Base-by-base conservation (phyloP, 2,888 invertebrate genomes). In the Alloscopus bannaensis region DNA sequence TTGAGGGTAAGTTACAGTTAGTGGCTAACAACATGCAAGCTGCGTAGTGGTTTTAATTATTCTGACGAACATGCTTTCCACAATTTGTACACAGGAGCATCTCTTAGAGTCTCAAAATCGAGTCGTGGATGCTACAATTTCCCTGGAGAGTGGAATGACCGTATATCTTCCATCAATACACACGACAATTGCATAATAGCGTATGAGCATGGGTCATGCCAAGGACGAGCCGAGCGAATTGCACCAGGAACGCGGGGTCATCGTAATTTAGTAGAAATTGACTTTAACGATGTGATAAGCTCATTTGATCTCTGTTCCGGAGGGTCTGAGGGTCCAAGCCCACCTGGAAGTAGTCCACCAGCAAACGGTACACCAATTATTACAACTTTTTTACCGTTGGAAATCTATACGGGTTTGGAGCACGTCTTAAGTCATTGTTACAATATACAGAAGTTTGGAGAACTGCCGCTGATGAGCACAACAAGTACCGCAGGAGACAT, bases 401-500 rank as follows among this genome's bases (percentile, higher is more conserved):
- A n/a, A n/a, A n/a, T n/a, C n/a, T n/a, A n/a, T n/a, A n/a, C n/a
- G n/a, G n/a, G n/a, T n/a, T n/a, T n/a, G n/a, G n/a, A n/a, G n/a
- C n/a, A n/a, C n/a, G n/a, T n/a, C n/a, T n/a, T n/a, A n/a, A n/a
- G n/a, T n/a, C n/a, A n/a, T 36, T 36, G 36, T 36, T 36, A 36
- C 13, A 6, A 8, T 6, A 36, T 36, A 52, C 20, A 60, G 60
- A 31, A 13, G 29, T 60, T 13, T 40, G 31, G 55, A 3, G 24
- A 24, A 22, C 31, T 55, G 68, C 68, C n/a, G 68, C 40, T 1
- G 55, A 31, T 6, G 52, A 52, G 55, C 68, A 68, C 24, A 68
- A 68, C 55, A 68, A 68, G 24, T 68, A 68, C 18, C 50, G 68
- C 2, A 31, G 55, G 8, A 24, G 52, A 11, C 68, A 68, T 55